Percentiles rank a stretch among this genome's conserved stretches.
Conservation (phyloP, 2,113 vertebrate genomes). For the Mastomys natalensis region DNA sequence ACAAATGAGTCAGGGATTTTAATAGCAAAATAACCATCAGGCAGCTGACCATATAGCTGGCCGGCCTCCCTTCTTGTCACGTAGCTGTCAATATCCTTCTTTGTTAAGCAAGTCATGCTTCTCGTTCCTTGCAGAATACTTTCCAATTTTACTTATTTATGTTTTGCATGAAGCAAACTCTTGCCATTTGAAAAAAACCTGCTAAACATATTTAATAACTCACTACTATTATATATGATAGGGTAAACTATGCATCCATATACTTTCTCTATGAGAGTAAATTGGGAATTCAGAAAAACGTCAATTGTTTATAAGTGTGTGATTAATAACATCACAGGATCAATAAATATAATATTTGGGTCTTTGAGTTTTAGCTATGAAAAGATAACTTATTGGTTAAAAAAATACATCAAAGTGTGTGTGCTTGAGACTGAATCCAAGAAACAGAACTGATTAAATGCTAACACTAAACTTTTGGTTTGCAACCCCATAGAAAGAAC, state of each 20-base stretch:
- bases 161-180: not conserved
- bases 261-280: constrained; percentile 35
- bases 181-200: not conserved
- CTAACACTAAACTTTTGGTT: not conserved
- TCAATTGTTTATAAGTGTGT: not conserved
- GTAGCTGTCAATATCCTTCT: constrained; percentile 2
- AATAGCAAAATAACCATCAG: constrained; percentile 33
- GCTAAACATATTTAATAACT: not conserved
- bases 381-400: constrained; percentile 21
- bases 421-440: constrained; percentile 55
- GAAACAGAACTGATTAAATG: not conserved
- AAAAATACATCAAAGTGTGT: not conserved
- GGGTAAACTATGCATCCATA: not conserved
- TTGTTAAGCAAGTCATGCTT: constrained; percentile 42
- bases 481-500: too few relatives aligned
- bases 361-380: not conserved
- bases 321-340: not conserved
- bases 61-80: constrained; percentile 27
- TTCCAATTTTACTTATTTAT: constrained; percentile 27
- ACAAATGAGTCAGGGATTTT: constrained; percentile 34
- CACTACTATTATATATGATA: not conserved
- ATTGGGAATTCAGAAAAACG: not conserved
- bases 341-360: not conserved
- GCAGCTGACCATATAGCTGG: not conserved
- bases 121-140: constrained; percentile 13